Percentiles rank a stretch among this genome's conserved stretches.
These are phyloP conservation scores for Osmerus eperlanus DNA, from an alignment of 2,113 vertebrate species.

Conservation along the genomic window DNA sequence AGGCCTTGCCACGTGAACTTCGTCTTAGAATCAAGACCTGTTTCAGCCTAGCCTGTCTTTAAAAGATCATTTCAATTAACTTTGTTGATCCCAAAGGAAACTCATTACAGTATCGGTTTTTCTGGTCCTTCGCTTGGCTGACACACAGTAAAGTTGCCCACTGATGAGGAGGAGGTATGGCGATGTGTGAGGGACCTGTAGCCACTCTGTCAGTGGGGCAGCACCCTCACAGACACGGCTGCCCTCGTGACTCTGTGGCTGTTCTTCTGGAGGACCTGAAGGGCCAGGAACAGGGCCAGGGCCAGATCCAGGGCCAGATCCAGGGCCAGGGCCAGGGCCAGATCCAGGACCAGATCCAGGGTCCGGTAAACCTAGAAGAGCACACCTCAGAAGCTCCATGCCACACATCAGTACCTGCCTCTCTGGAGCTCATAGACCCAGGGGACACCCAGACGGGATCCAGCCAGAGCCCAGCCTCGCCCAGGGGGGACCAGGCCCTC, in stretches of 20 bases:
- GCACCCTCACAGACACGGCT: constrained; percentile 20
- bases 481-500: not conserved
- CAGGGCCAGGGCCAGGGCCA: constrained; percentile 18
- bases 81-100: not conserved
- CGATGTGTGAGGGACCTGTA: constrained; percentile 35
- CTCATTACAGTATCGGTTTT: not conserved
- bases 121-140: not conserved
- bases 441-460: not conserved
- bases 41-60: too few species aligned
- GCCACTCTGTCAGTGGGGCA: constrained; percentile 23
- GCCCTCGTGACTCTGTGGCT: constrained; percentile 22
- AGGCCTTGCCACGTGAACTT: not conserved
- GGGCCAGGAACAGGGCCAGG: constrained; percentile 16
- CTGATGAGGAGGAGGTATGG: not conserved
- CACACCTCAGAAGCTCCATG: constrained; percentile 13
- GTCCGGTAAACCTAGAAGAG: not conserved
- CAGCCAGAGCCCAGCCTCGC: constrained; percentile 10
- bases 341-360: not conserved
- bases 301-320: constrained; percentile 22
- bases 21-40: too few species aligned
- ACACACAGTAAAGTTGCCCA: too few species aligned
- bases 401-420: constrained; percentile 47
- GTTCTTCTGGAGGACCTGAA: constrained; percentile 27
- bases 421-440: not conserved
- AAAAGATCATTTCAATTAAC: too few species aligned